Evolutionary conservation across 1,140 invertebrate genomes (phyloP).

Genomic region (Leptinotarsa lineolata): DNA sequence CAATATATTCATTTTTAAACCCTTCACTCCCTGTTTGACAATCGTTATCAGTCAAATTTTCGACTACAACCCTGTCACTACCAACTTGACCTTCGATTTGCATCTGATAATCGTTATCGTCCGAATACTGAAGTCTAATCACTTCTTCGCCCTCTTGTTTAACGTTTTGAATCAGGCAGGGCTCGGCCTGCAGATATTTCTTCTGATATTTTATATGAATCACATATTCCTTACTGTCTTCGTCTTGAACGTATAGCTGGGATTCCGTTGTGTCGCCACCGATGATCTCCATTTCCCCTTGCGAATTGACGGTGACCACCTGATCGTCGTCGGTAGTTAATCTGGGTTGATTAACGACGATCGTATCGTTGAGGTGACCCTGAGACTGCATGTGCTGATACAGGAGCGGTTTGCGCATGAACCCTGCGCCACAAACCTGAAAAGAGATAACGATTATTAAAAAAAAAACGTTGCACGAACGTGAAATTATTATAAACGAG

Average conservation of each 20-base stretch:
- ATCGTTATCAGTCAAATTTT: too few relatives aligned
- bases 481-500: too few relatives aligned
- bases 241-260: conserved; percentile 62
- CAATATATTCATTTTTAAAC: too few relatives aligned
- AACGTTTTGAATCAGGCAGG: neutral
- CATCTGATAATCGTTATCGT: too few relatives aligned
- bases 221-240: conserved; percentile 30
- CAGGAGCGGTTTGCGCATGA: conserved; percentile 82
- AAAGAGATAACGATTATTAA: neutral
- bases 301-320: conserved; percentile 55
- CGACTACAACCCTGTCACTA: too few relatives aligned
- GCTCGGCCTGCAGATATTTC: conserved; percentile 5
- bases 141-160: too few relatives aligned
- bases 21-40: too few relatives aligned
- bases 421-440: conserved; percentile 70
- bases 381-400: conserved; percentile 74
- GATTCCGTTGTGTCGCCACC: conserved; percentile 54
- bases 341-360: conserved; percentile 78
- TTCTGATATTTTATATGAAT: neutral
- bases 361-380: conserved; percentile 73
- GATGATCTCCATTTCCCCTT: conserved; percentile 50
- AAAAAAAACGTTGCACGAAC: too few relatives aligned
- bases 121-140: too few relatives aligned
- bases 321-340: conserved; percentile 66
- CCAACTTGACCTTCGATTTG: too few relatives aligned